Base-by-base conservation (phyloP, 2,113 vertebrate species). In the Zosterops lateralis region DNA sequence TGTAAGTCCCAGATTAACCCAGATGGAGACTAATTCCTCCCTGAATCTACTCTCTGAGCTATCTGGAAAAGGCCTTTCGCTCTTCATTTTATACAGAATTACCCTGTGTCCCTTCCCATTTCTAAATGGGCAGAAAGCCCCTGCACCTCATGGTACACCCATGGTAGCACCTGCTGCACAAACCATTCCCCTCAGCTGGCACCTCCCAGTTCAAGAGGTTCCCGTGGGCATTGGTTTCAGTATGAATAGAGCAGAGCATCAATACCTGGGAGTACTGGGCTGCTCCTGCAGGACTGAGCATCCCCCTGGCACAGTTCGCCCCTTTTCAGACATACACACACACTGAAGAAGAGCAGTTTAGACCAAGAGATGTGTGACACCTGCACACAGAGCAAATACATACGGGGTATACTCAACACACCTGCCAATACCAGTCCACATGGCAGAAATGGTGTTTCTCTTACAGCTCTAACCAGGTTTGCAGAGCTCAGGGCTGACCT, bases 181-280 rank as follows among this genome's bases (percentile, higher is more conserved):
- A 87, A 31, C 17, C 25, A 6, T 12, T 58, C 42, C 38, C 38
- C 15, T 56, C n/a, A 88, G n/a, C 62, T 40, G n/a, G 28, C 3
- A 32, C 7, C 0, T 64, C 32, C 29, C 12, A 6, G 6, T 21
- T 31, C 53, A 34, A 56, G 44, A 8, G 14, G 6, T 13, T 56
- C 18, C 71, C 0, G 0, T 0, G 0, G 34, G 29, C 4, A 0
- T 28, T 57, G 64, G 10, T 65, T 86, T 84, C 1, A 0, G n/a
- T 26, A 44, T 8, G 8, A 86, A 57, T 5, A 2, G 66, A 79
- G 40, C 58, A 87, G 47, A 89, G 38, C 8, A 9, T 22, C 38
- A 26, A 36, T 53, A 17, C 31, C 29, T 4, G 1, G 36, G 25
- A 72, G 19, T 3, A 1, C 45, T 32, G 25, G 7, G 58, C 9